Base-by-base conservation (phyloP, 2,113 vertebrate genomes). In the Anser brachyrhynchus region DNA sequence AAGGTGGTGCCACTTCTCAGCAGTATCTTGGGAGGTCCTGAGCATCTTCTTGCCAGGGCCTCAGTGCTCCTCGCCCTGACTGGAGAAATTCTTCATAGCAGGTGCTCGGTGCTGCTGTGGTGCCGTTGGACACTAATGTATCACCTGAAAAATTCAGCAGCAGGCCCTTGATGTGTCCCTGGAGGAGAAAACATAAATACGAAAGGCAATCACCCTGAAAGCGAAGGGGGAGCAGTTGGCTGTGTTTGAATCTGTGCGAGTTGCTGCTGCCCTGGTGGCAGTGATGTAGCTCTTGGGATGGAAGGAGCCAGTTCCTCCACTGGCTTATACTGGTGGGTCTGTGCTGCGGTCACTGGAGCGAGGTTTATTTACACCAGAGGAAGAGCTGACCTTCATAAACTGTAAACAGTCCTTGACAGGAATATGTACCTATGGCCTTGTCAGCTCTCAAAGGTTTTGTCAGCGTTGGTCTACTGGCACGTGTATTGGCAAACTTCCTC, bases 341-440 rank as follows among this genome's bases (percentile, higher is more conserved):
- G 77, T 79, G 78, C 74, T 87, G 54, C 58, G 72, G 86, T 81
- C 13, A 6, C 11, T 67, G 66, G 35, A 95, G 58, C 61, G 51
- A 29, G 86, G 92, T 91, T 94, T 94, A 87, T 96, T 90, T 92
- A 84, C n/a, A 62, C 70, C 58, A 31, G 91, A 84, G 92, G 91
- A 95, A 94, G 76, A 90, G 73, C 76, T 75, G 93, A 65, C 95
- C 92, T 95, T 93, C 93, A 72, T 57, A 80, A 93, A 80, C 20
- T 89, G 93, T 90, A 93, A 93, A 87, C 79, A 89, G 89, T 76
- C 93, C 93, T 95, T 94, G 92, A 88, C 72, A 92, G 94, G 59
- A 90, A 62, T 73, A 28, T 8, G 43, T 86, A 61, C 67, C 88
- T 35, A 1, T 46, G 92, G 82, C 92, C 92, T 91, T 90, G 96